Base-by-base conservation (phyloP, 2,113 vertebrate genomes). In the Neolamprologus longior region DNA sequence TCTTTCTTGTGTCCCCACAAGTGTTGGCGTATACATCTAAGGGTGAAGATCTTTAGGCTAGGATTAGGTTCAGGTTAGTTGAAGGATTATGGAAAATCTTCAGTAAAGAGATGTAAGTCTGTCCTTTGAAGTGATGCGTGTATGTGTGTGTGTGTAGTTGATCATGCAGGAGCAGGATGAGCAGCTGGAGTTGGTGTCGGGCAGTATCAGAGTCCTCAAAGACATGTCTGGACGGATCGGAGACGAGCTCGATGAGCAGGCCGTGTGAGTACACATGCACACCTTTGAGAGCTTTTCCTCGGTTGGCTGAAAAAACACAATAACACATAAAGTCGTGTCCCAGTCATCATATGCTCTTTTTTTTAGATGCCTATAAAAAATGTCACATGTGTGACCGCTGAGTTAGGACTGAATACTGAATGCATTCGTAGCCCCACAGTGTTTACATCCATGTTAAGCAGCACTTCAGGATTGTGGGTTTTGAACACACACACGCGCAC, bases 211-310 rank as follows among this genome's bases (percentile, higher is more conserved):
- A 80, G 96, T 97, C 81, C 96, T 97, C 40, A 98, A 97, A 87
- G 96, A 97, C 95, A 97, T 97, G 97, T 97, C 96, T 0, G 92
- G 91, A 40, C 95, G 91, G 0, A 97, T 97, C 1, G 97, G 97
- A 52, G 96, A 97, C n/a, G 97, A 97, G 90, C 95, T 98, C 3
- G 96, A 97, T 1, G 96, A 97, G 19, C 97, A 98, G 93, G 87
- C 96, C 40, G 89, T 97, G 97, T 97, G 91, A 97, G 96, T 94
- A 4, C 11, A 57, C 50, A 9, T 26, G 47, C 15, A 35, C 9
- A 33, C 19, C 9, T 52, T 83, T 35, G 28, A 31, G 42, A 76
- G 24, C 40, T 76, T 78, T n/a, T 31, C 45, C 42, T 50, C 7
- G 2, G 24, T 50, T 78, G 26, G 26, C 71, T 78, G 71, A 50